Evolutionary conservation across 2,888 invertebrate species (phyloP), one percentile per base, ranked within the genome.

Genomic region (Acrobasis repandana): DNA sequence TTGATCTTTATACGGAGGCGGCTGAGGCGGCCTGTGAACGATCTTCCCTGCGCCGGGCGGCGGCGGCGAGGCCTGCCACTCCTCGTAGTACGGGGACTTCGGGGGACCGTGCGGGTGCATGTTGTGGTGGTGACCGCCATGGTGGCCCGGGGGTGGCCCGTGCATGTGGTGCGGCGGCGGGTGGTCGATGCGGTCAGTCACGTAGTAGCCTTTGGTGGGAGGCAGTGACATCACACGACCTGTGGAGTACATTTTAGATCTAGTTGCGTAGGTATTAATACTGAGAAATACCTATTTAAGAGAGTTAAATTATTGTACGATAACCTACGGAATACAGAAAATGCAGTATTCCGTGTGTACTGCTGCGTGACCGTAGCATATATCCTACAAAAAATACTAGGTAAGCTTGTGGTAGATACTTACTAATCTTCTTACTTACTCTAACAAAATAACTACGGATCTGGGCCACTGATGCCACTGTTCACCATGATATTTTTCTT

Each of bases 211-310:
- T 57, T 85, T 85, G 0, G 88, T 76, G 0, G 87, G 82, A 0
- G 90, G 86, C 0, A 91, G 71, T 1, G 82, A 82, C 86, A 93
- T 85, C 61, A 93, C 88, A 16, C 92, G 84, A 63, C 90, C 90
- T 90, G 73, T 36, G 11, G 56, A 48, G 1, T 8, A 20, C 43
- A 49, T 18, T 28, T 6, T 28, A 8, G 28, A 28, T 28, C 28
- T 28, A 28, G 8, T 28, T 28, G 28, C 28, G 2, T 28, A 5
- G 28, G 28, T 28, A 28, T 3, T n/a, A n/a, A n/a, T n/a, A n/a
- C n/a, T n/a, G n/a, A n/a, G n/a, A n/a, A n/a, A n/a, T n/a, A n/a
- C n/a, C n/a, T n/a, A n/a, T n/a, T n/a, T n/a, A n/a, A n/a, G n/a
- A n/a, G n/a, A n/a, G n/a, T n/a, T n/a, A n/a, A n/a, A n/a, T n/a